phyloP scores from a whole-genome alignment of 37 sponge, comb jelly and placozoan species.

The Geodia barretti region DNA sequence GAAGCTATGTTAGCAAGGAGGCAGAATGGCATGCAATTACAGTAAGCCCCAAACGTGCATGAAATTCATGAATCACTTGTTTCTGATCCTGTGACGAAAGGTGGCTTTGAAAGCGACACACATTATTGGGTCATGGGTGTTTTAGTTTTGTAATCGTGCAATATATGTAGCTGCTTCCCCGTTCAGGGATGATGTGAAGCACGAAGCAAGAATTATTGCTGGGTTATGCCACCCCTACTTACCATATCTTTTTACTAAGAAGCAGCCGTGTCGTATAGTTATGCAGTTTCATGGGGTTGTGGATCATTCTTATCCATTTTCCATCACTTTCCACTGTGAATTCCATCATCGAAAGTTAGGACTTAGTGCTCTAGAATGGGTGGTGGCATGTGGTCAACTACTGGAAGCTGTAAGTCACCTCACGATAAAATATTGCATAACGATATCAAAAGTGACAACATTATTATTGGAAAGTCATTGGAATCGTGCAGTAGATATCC shows the following conservation, averaged over 20 bases:
- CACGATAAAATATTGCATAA: conserved; percentile 28
- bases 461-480: not conserved
- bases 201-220: conserved; percentile 13
- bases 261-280: conserved; percentile 10
- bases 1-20: not conserved
- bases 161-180: conserved; percentile 36
- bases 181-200: conserved; percentile 8
- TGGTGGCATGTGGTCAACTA: conserved; percentile 10
- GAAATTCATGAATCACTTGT: not conserved
- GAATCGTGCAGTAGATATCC: not conserved
- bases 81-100: conserved; percentile 5
- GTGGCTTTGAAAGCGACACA: not conserved
- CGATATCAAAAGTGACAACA: conserved; percentile 29
- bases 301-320: not conserved
- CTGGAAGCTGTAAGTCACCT: conserved; percentile 20
- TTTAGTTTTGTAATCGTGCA: conserved; percentile 30
- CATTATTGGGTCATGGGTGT: conserved; percentile 16
- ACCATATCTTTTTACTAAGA: conserved; percentile 20
- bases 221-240: conserved; percentile 15
- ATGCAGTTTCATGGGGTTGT: conserved; percentile 33
- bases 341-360: not conserved
- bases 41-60: not conserved
- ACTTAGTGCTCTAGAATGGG: not conserved
- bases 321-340: not conserved
- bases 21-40: not conserved